Base-by-base conservation (phyloP, 2,888 invertebrate species). In the Apotomis betuletana region DNA sequence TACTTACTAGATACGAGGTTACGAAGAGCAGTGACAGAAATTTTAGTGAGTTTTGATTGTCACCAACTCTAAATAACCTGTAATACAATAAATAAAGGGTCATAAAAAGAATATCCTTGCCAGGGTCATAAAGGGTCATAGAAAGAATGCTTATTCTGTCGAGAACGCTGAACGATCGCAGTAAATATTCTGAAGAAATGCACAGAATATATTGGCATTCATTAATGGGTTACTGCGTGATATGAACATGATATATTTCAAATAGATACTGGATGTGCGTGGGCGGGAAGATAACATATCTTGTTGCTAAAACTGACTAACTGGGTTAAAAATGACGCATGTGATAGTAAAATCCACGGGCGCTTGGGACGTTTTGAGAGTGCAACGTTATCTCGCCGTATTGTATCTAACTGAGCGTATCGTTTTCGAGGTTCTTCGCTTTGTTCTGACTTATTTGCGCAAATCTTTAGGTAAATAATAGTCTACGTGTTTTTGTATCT, bases 231-330 rank as follows among this genome's bases (percentile, higher is more conserved):
- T 54, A 27, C 0, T 15, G 4, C 55, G 38, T 15, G 44, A 44
- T 41, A 44, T 41, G 3, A 4, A 13, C 13, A n/a, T 44, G n/a
- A 58, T 38, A 52, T 38, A 38, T 38, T 36, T 55, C 54, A 57
- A 55, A 65, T 57, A 57, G 15, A 55, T n/a, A 55, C 27, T 46
- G 55, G 54, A 55, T 62, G 52, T 55, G 36, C 15, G 69, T 69
- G 49, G 62, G 62, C 13, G 57, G 41, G 55, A 38, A 62, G 64
- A 70, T 70, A 70, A 52, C 59, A 58, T 70, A 70, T 70, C 64
- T 64, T 64, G 38, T 57, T 70, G 64, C 57, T 59, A 64, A 12
- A 69, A 62, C 62, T 51, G 55, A 51, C 49, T 15, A 8, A 57
- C 6, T 38, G 36, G 5, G 8, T 13, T 8, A 61, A 46, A 12